Percentiles rank a stretch among this genome's conserved stretches.
Evolutionary conservation across 2,113 vertebrate genomes (phyloP).

Genomic region (Glareola pratincola): DNA sequence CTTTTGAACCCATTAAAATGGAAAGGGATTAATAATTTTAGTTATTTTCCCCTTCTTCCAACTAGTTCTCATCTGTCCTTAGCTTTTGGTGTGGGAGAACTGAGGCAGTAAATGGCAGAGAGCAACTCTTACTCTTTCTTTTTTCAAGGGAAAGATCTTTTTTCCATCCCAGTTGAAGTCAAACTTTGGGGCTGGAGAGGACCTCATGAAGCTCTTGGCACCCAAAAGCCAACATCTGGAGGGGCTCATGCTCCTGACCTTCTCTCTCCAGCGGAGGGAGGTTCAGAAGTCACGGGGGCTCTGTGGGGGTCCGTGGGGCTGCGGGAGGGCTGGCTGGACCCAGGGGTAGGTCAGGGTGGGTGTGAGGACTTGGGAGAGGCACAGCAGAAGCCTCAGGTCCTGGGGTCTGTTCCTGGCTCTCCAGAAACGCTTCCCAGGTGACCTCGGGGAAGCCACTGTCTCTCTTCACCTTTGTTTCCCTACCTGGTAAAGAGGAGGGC

Average conservation of each 20-base stretch:
- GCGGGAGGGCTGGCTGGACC: neutral
- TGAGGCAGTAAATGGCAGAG: neutral
- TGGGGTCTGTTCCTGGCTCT: neutral
- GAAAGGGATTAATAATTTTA: neutral
- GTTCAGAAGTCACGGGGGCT: neutral
- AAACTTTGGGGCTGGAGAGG: neutral
- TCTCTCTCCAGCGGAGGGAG: neutral
- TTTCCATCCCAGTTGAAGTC: neutral
- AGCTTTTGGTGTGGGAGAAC: neutral
- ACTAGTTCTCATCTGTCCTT: neutral
- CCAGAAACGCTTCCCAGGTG: neutral
- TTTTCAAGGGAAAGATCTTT: neutral
- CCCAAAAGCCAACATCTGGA: neutral
- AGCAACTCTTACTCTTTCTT: neutral
- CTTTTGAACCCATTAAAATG: neutral
- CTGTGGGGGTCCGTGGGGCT: accelerated
- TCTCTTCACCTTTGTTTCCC: neutral
- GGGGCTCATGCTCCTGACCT: neutral
- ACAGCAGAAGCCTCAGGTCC: neutral
- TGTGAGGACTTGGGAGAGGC: neutral
- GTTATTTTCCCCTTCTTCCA: neutral
- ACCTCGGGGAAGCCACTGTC: neutral
- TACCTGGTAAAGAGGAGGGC: neutral
- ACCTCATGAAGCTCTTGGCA: neutral
- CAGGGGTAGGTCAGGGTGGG: neutral